Conservation (phyloP, 64 coral and sea anemone species). For the Platygyra sinensis region DNA sequence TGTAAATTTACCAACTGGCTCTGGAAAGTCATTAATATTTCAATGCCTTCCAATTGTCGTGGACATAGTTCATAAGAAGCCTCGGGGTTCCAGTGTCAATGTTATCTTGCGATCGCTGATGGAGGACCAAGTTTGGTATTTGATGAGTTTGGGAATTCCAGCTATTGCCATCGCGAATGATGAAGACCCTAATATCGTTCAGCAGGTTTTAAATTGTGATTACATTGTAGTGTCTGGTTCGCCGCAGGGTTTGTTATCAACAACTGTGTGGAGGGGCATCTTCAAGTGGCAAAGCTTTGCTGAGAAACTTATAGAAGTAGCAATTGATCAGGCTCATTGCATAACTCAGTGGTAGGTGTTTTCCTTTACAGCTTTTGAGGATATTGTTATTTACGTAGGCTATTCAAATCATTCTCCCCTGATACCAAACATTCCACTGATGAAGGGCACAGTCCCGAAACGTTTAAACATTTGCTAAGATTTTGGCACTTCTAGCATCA, state of each 20-base stretch:
- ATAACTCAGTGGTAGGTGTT: no score
- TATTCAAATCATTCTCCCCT: no score
- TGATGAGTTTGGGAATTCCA: constrained; percentile 38
- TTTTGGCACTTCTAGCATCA: no score
- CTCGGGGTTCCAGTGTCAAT: not conserved
- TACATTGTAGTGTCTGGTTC: constrained; percentile 57
- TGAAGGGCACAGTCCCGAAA: no score
- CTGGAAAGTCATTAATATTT: constrained; percentile 18
- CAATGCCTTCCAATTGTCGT: constrained; percentile 18
- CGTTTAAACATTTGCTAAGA: no score
- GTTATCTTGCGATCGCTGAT: constrained; percentile 27
- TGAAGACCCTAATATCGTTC: constrained; percentile 41
- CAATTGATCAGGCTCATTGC: not conserved
- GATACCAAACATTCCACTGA: no score
- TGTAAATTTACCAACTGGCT: not conserved
- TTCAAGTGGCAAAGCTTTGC: constrained; percentile 4
- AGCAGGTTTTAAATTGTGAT: constrained; percentile 55
- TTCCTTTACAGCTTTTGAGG: no score
- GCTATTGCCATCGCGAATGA: constrained; percentile 33
- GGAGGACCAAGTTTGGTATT: constrained; percentile 32
- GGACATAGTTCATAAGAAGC: not conserved
- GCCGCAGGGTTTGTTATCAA: constrained; percentile 46
- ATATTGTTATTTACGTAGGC: no score
- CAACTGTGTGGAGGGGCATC: constrained; percentile 29
- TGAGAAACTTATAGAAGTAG: constrained; percentile 43